Base-by-base conservation (phyloP, 2,888 invertebrate species). In the Cephus nigrinus region DNA sequence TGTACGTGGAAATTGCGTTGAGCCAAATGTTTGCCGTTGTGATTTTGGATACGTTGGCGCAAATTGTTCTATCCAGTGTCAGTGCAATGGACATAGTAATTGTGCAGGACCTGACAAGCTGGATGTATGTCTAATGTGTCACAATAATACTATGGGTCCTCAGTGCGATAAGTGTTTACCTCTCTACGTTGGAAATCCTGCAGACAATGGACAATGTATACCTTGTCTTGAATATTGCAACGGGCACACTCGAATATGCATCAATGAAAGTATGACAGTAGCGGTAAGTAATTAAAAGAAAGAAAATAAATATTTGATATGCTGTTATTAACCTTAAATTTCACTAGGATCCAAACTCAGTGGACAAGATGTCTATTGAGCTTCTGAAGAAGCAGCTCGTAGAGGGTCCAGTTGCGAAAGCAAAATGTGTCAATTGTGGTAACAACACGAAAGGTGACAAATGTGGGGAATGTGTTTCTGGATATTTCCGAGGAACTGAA, bases 41-140 rank as follows among this genome's bases (percentile, higher is more conserved):
- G 96, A 97, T 92, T 98, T 99, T 92, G 98, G 98, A 78, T 98
- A 97, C 92, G 98, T 98, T 34, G 98, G 98, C 76, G 95, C 96
- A 84, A 98, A 98, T 92, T 99, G 98, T 91, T 97, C 97, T 85
- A 97, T 97, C 81, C 97, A 97, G 92, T 98, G 98, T 90, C 95
- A 97, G 90, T 99, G 98, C 91, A 98, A 98, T 90, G 98, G 98
- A 0, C 98, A 98, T 92, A 96, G 98, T 78, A 94, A 98, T 90
- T 99, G 98, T 90, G 95, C 95, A 86, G 97, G 97, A 1, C 97
- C 97, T 11, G 96, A 97, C 89, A 95, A 95, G 86, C 93, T 97
- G 80, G 96, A 96, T 88, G 93, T 94, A 80, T 98, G 98, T 89
- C 92, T 95, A 68, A 93, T 96, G 90, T 98, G 98, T 89, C 95